Evolutionary conservation across 2,797 vertebrate species (phyloP).

Genomic region (Thripadectes ignobilis): DNA sequence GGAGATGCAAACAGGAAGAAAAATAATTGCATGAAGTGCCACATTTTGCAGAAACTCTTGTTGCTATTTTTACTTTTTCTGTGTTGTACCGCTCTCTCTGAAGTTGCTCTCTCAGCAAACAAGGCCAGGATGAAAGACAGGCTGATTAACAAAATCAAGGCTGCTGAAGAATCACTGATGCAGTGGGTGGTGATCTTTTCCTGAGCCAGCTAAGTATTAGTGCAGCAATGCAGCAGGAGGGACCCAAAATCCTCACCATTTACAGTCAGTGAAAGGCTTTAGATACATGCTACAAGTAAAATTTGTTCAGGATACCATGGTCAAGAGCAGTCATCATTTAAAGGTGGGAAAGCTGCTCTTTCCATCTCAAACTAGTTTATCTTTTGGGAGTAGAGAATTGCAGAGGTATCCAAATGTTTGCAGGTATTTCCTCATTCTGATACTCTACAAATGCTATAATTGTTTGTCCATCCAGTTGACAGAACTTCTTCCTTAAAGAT

Average conservation of each 20-base stretch:
- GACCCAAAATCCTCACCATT: neutral
- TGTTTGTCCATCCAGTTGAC: neutral
- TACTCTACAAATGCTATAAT: neutral
- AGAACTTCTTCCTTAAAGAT: neutral
- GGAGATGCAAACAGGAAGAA: neutral
- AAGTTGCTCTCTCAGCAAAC: constrained; percentile 53
- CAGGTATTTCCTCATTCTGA: neutral
- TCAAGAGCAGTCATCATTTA: neutral
- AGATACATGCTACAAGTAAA: neutral
- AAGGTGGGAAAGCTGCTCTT: neutral
- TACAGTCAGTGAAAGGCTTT: neutral
- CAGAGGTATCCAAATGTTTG: neutral
- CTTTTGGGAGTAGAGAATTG: neutral
- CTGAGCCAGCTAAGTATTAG: neutral
- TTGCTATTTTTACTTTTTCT: constrained; percentile 53
- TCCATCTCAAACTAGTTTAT: neutral
- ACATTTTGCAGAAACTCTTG: constrained; percentile 36
- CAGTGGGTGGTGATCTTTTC: neutral
- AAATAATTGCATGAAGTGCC: neutral
- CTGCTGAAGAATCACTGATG: constrained; percentile 33
- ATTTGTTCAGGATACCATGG: neutral
- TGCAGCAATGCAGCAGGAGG: neutral
- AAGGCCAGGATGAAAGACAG: constrained; percentile 49
- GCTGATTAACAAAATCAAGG: constrained; percentile 54
- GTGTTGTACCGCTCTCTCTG: constrained; percentile 5